Conservation (phyloP, 2,113 vertebrate genomes). For the Pyxicephalus adspersus region DNA sequence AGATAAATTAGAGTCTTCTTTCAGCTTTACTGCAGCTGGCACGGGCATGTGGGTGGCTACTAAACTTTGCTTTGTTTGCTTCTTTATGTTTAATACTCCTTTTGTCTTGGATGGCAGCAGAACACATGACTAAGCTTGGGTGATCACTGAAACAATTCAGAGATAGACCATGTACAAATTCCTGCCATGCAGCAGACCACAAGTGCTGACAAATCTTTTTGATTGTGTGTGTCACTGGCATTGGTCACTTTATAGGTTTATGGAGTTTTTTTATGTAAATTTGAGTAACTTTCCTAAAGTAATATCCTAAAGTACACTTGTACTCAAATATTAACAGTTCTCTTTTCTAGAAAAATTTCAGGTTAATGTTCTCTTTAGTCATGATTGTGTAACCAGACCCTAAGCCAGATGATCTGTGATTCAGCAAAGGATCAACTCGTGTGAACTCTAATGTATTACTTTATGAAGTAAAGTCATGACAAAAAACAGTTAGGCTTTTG, state of each 20-base stretch:
- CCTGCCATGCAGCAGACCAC: conserved; percentile 42
- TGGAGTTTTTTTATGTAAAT: too few relatives aligned
- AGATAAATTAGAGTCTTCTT: background rate
- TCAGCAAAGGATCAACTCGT: too few relatives aligned
- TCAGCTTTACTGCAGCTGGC: background rate
- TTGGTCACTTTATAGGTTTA: background rate
- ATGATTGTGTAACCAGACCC: too few relatives aligned
- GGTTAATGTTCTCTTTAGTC: too few relatives aligned
- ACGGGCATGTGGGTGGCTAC: background rate
- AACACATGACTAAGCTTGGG: conserved; percentile 47
- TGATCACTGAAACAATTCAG: conserved; percentile 41
- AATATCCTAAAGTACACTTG: too few relatives aligned
- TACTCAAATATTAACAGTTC: too few relatives aligned
- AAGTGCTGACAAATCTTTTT: conserved; percentile 40
- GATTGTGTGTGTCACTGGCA: conserved; percentile 7
- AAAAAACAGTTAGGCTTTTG: too few relatives aligned
- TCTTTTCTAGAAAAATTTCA: too few relatives aligned
- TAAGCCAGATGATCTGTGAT: too few relatives aligned
- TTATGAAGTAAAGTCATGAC: too few relatives aligned
- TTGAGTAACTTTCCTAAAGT: too few relatives aligned
- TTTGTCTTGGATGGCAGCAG: conserved; percentile 18
- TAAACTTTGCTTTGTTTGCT: background rate
- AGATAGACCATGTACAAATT: conserved; percentile 44
- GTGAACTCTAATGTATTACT: too few relatives aligned
- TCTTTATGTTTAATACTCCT: conserved; percentile 10